Base-by-base conservation (phyloP, 2,888 invertebrate genomes). In the Pogonocherus hispidulus region DNA sequence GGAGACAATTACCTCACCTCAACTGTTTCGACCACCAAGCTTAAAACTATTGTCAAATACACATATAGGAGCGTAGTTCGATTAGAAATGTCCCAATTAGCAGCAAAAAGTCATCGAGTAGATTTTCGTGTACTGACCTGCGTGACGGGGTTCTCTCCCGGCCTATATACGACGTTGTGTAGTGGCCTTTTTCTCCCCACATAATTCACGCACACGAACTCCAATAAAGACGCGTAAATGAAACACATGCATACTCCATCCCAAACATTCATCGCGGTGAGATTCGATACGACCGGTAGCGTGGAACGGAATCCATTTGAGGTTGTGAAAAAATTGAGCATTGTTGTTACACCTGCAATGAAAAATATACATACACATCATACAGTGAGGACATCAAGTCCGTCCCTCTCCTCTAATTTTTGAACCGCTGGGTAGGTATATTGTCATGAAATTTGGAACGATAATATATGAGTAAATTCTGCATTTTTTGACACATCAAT, bases 271-370 rank as follows among this genome's bases (percentile, higher is more conserved):
- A 97, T 97, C 49, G 97, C 97, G 63, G 96, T 96, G 81, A 97
- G 87, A 86, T 97, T 96, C 63, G 96, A 96, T 72, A 97, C 97
- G 79, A 97, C 96, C 19, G 97, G 97, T 82, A 97, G 88, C 59
- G 96, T 96, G 80, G 94, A 94, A 83, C 95, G 93, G 88, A 95
- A 95, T 81, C 95, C 94, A 85, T 95, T 95, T 79, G 95, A 95
- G 84, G 96, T 97, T 81, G 96, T 97, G 92, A 97, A 97, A 91
- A 97, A 97, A 89, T 96, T 97, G 92, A 97, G 92, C 96, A 97
- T 97, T 87, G 97, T 97, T 81, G 97, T 97, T 84, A 97, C 96
- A 87, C 96, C 96, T 95, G 88, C 76, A 83, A 85, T 73, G 83
- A 81, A 49, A 18, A 20, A 55, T 1, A 23, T n/a, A 14, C 11